Evolutionary conservation across 2,113 vertebrate genomes (phyloP).

Genomic region (Elephantulus edwardii): DNA sequence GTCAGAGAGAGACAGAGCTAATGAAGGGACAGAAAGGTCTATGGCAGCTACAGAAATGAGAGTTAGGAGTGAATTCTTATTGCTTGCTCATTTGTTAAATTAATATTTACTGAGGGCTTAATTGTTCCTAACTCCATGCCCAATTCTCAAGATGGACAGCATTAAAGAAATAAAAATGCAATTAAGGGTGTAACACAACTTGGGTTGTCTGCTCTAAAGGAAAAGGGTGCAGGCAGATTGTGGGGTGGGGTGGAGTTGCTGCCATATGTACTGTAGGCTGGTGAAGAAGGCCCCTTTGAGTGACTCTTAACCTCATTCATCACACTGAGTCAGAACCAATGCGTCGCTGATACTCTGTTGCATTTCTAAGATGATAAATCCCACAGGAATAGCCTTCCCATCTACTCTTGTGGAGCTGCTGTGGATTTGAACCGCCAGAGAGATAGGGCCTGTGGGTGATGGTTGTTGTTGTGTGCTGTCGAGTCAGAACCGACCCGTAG

Average conservation of each 20-base stretch:
- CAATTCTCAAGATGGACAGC: background rate
- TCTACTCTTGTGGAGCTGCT: too few species aligned
- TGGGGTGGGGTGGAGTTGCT: background rate
- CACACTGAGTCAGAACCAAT: too few species aligned
- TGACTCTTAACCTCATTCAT: too few species aligned
- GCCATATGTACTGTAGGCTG: background rate
- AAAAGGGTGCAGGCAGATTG: background rate
- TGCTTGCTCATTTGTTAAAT: background rate
- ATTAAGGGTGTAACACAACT: background rate
- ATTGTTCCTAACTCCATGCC: background rate
- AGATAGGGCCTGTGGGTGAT: too few species aligned
- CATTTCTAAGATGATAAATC: too few species aligned
- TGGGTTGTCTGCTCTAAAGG: background rate
- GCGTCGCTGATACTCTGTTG: too few species aligned
- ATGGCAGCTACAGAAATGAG: background rate
- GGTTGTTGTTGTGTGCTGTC: too few species aligned
- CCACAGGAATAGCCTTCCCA: too few species aligned
- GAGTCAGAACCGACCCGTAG: too few species aligned
- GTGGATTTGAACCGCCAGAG: too few species aligned
- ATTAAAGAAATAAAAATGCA: conserved; percentile 9
- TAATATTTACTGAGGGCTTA: conserved; percentile 6
- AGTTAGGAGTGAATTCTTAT: background rate
- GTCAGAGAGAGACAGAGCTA: background rate
- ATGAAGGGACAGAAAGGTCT: background rate
- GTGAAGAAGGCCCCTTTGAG: background rate